Evolutionary conservation across 1,140 invertebrate genomes (phyloP).

Genomic region (Agrypnia vestita): DNA sequence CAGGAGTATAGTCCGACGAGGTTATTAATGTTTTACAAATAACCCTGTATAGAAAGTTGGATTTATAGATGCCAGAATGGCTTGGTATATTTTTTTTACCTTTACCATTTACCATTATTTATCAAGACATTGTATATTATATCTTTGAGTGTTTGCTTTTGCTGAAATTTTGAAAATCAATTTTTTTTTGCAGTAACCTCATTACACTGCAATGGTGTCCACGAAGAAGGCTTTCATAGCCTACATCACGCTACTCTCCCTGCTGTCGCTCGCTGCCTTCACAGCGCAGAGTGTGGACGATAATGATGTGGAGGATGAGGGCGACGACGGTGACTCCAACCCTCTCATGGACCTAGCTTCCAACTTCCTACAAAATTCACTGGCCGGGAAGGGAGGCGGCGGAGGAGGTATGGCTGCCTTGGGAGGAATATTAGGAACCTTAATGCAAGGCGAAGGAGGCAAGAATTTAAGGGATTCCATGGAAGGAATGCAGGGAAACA

Average conservation of each 20-base stretch:
- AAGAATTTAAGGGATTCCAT: slow-evolving; percentile 67
- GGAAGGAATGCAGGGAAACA: slow-evolving; percentile 62
- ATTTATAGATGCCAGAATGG: too few species aligned
- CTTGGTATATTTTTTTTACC: too few species aligned
- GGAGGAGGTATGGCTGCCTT: slow-evolving; percentile 66
- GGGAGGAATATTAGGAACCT: slow-evolving; percentile 71
- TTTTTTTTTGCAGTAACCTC: not conserved
- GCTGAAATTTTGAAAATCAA: too few species aligned
- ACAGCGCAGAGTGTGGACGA: slow-evolving; percentile 52
- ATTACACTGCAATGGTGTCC: not conserved
- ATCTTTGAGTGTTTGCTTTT: too few species aligned
- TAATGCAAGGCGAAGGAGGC: slow-evolving; percentile 75
- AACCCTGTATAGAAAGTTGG: too few species aligned
- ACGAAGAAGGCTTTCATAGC: not conserved
- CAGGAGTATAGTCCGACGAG: too few species aligned
- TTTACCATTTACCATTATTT: too few species aligned
- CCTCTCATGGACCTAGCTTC: slow-evolving; percentile 75
- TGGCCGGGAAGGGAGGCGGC: slow-evolving; percentile 68
- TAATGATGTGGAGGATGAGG: slow-evolving; percentile 62
- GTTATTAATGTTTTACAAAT: too few species aligned
- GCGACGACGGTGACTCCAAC: slow-evolving; percentile 68
- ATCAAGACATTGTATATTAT: too few species aligned
- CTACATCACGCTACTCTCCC: not conserved
- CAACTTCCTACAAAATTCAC: slow-evolving; percentile 72
- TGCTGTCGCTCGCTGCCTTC: slow-evolving; percentile 39